These are phyloP conservation scores for Drosophila mulleri DNA, from an alignment of 2,888 invertebrate species.

Conservation along the genomic window DNA sequence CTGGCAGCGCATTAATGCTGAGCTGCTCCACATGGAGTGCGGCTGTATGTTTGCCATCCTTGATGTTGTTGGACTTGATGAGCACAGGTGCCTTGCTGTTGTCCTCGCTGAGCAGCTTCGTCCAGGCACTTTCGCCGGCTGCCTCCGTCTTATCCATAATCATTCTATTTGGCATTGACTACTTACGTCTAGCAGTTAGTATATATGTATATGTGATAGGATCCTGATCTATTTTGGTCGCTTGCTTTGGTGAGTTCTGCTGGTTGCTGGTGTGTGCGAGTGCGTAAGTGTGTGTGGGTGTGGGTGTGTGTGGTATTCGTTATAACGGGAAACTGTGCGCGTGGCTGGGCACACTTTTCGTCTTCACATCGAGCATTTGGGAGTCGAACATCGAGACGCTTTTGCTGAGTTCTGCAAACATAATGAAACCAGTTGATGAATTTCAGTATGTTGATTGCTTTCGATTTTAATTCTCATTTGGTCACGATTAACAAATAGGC, in stretches of 20 bases:
- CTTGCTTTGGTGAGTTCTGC: constrained; percentile 35
- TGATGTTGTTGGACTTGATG: constrained; percentile 58
- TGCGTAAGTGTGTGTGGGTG: background rate
- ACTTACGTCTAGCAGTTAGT: constrained; percentile 28
- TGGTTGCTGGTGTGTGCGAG: constrained; percentile 9
- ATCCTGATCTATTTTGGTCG: constrained; percentile 17
- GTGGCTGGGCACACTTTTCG: constrained; percentile 53
- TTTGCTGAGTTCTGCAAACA: constrained; percentile 58
- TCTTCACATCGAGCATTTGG: constrained; percentile 42
- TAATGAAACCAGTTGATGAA: constrained; percentile 51
- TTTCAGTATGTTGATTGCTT: constrained; percentile 11
- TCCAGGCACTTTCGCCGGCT: constrained; percentile 83
- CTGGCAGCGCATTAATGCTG: constrained; percentile 7
- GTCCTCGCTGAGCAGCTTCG: constrained; percentile 83
- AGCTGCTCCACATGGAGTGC: constrained; percentile 73
- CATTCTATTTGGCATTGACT: constrained; percentile 76
- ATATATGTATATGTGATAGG: background rate
- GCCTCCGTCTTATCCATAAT: constrained; percentile 84
- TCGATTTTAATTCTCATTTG: constrained; percentile 9
- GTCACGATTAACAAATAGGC: constrained; percentile 23
- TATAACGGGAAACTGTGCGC: constrained; percentile 74
- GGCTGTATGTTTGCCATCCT: constrained; percentile 66
- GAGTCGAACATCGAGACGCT: constrained; percentile 60
- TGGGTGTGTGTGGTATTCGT: constrained; percentile 44
- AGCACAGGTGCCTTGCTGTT: constrained; percentile 72